phyloP scores from a whole-genome alignment of 2,113 vertebrate species.

The Lophura nycthemera region DNA sequence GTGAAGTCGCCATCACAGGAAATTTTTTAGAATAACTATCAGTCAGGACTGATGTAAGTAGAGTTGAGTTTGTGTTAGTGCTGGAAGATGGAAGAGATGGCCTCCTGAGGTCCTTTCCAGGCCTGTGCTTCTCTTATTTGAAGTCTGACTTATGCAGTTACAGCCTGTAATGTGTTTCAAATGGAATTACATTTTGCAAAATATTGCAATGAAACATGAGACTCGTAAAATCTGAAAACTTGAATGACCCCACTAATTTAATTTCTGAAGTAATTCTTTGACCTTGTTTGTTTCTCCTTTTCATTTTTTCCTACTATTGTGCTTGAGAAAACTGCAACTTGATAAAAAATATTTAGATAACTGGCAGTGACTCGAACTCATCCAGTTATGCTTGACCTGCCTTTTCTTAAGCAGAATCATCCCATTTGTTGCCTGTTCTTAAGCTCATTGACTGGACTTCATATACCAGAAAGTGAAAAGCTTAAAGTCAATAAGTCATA shows the following conservation, averaged over 20 bases:
- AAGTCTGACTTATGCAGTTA: not conserved
- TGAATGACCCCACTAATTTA: not conserved
- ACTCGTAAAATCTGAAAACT: not conserved
- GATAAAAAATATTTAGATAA: not conserved
- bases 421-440: not conserved
- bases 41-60: not conserved
- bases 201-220: not conserved
- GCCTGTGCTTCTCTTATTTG: not conserved
- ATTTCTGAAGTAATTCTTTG: not conserved
- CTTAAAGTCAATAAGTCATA: not conserved
- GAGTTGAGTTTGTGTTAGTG: not conserved
- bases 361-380: not conserved
- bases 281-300: not conserved
- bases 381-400: not conserved
- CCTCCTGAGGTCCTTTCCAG: not conserved
- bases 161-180: not conserved
- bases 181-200: not conserved
- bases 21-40: not conserved
- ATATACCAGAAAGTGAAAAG: not conserved
- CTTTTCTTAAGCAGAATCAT: not conserved
- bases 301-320: not conserved
- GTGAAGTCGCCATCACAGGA: not conserved
- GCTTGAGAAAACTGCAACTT: not conserved
- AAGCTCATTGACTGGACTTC: not conserved
- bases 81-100: not conserved